Conservation (phyloP, 2,113 vertebrate species). For the Planiliza haematocheilus region DNA sequence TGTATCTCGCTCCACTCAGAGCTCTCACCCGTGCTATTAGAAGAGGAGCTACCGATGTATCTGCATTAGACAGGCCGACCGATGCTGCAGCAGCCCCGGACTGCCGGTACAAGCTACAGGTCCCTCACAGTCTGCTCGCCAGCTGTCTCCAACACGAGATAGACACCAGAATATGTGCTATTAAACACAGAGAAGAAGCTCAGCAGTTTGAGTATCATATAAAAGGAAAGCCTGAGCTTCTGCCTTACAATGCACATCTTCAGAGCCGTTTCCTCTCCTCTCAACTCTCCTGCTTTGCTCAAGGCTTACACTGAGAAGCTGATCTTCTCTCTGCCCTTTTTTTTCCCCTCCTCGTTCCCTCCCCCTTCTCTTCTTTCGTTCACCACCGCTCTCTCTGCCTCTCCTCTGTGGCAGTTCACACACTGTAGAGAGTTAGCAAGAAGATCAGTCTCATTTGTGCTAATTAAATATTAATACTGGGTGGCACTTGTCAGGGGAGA, state of each 20-base stretch:
- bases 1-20: conserved; percentile 42
- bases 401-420: conserved; percentile 47
- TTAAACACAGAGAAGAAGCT: conserved; percentile 80
- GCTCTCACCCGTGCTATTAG: conserved; percentile 59
- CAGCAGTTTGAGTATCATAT: conserved; percentile 83
- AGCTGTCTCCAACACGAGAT: conserved; percentile 50
- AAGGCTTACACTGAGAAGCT: conserved; percentile 63
- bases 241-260: conserved; percentile 80
- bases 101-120: conserved; percentile 86
- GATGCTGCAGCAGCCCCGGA: conserved; percentile 81
- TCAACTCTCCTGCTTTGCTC: conserved; percentile 62
- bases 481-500: conserved; percentile 61
- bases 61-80: conserved; percentile 88
- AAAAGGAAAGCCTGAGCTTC: conserved; percentile 80
- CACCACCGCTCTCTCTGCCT: conserved; percentile 39
- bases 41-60: conserved; percentile 72
- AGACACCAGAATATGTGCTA: conserved; percentile 85
- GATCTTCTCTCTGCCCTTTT: conserved; percentile 56
- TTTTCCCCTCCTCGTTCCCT: conserved; percentile 34
- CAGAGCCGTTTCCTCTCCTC: conserved; percentile 61
- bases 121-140: conserved; percentile 47
- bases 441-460: conserved; percentile 77
- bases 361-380: conserved; percentile 47
- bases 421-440: conserved; percentile 57
- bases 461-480: conserved; percentile 75